Conservation (phyloP, 2,113 vertebrate genomes). For the Ovis aries region ARS-UI_Ramb_v3.0 NC_056060.1:84526001-84526500, state of each 20-base stretch:
- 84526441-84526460: no score
- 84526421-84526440: background rate
- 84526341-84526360: background rate
- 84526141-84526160: background rate
- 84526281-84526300: background rate
- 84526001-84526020: background rate
- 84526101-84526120: background rate
- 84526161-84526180: background rate
- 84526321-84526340: background rate
- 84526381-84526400: background rate
- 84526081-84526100: background rate
- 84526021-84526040: background rate
- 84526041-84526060: background rate
- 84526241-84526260: background rate
- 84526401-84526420: background rate
- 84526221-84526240: background rate
- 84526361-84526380: background rate
- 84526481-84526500: background rate
- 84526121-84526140: background rate
- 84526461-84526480: background rate
- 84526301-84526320: background rate
- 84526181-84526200: background rate
- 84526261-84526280: background rate
- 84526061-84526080: background rate
- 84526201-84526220: background rate